Evolutionary conservation across 2,113 vertebrate species (phyloP), one percentile per base, ranked within the genome.

Genomic region (Heteronetta atricapilla): DNA sequence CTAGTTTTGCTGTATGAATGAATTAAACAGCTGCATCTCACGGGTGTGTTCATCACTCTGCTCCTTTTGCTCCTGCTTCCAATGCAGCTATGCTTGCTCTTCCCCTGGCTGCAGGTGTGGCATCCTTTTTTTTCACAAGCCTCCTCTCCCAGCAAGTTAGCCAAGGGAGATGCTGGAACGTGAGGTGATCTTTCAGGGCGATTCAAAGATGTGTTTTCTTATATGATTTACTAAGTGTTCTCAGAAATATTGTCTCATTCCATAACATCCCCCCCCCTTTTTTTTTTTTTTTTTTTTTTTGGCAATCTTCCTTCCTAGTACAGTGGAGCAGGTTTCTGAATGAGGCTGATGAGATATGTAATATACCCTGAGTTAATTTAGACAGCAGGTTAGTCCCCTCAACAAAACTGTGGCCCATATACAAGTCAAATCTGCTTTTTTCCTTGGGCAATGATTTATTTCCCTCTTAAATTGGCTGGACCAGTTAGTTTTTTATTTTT

Each of bases 401-500:
- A 95, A 98, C 97, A 97, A 97, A 98, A 95, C 96, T 58, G 86
- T 94, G 97, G 97, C 98, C 98, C 98, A 99, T 99, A 99, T 99
- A 99, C 98, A 99, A 99, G 99, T 99, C 98, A 99, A 98, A 99
- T 99, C 97, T 98, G 98, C 98, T 98, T 98, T 98, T 99, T 99
- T 98, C 98, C 98, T 98, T 98, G 98, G 98, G 98, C 98, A 94
- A 98, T 99, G 99, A 99, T 99, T 99, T 99, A 99, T 99, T 98
- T 98, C 98, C 98, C 95, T 97, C 98, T 98, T 98, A 99, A 98
- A 99, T 98, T 98, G 98, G 98, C 98, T 98, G 98, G 98, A 99
- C 98, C 98, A 99, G 99, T 98, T 99, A 99, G 98, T 99, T 99
- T 98, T 99, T 99, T 99, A 99, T 99, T 99, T 99, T 99, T 99